Percentiles rank a stretch among this genome's conserved stretches.
These are phyloP conservation scores for Globodera ellingtonae DNA, from an alignment of 1,140 invertebrate genomes.

Conservation along the genomic window DNA sequence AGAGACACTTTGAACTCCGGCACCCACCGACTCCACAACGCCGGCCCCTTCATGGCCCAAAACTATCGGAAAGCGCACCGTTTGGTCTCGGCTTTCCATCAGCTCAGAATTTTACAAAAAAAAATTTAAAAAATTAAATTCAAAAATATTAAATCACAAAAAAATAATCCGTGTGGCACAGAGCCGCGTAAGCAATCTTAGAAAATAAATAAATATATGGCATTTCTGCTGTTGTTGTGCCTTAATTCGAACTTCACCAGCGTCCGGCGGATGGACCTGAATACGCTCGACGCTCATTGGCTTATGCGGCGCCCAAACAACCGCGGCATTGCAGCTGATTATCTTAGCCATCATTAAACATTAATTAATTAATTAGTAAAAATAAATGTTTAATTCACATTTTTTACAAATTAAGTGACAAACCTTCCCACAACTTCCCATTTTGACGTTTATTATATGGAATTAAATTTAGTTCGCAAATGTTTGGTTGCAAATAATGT, in stretches of 20 bases:
- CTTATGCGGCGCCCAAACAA: constrained; percentile 67
- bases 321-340: constrained; percentile 48
- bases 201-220: not conserved
- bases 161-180: constrained; percentile 87
- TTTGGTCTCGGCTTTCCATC: constrained; percentile 10
- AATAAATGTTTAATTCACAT: too few relatives aligned
- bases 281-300: constrained; percentile 85
- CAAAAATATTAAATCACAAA: not conserved
- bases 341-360: not conserved
- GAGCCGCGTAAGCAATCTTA: constrained; percentile 68
- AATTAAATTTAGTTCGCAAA: too few relatives aligned
- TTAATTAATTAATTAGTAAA: too few relatives aligned
- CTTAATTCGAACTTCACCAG: constrained; percentile 72
- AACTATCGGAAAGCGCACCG: constrained; percentile 73
- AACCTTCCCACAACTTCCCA: too few relatives aligned
- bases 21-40: constrained; percentile 80
- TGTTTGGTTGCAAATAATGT: too few relatives aligned
- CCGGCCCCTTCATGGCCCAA: constrained; percentile 85
- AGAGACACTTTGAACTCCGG: constrained; percentile 53
- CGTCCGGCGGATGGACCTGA: constrained; percentile 87
- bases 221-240: constrained; percentile 50
- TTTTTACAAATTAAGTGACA: too few relatives aligned
- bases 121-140: not conserved
- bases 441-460: too few relatives aligned
- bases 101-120: not conserved